Conservation (phyloP, 1,140 invertebrate genomes). For the Ganaspis sp. region DNA sequence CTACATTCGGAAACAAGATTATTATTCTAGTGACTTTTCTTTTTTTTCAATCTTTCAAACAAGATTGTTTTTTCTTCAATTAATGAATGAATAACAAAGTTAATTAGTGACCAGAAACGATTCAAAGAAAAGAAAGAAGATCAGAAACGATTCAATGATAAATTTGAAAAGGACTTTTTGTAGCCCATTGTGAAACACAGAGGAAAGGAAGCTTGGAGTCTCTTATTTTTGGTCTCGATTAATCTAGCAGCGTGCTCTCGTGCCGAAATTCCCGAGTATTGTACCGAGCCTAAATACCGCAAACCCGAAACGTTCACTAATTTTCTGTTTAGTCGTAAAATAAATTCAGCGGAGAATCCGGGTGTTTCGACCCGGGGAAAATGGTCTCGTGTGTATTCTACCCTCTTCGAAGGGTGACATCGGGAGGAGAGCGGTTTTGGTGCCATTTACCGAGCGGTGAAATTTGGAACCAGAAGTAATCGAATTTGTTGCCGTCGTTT, state of each 20-base stretch:
- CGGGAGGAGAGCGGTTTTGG: constrained; percentile 57
- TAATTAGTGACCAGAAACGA: too few species aligned
- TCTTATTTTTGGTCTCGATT: constrained; percentile 47
- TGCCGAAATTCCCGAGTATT: constrained; percentile 36
- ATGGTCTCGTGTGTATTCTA: constrained; percentile 67
- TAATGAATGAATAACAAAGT: too few species aligned
- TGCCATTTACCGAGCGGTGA: constrained; percentile 66
- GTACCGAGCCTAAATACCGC: constrained; percentile 61
- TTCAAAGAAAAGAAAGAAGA: too few species aligned
- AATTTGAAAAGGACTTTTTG: too few species aligned
- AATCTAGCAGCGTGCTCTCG: constrained; percentile 46
- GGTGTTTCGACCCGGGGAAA: constrained; percentile 66
- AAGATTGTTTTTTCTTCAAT: too few species aligned
- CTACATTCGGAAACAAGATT: too few species aligned
- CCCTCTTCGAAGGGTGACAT: constrained; percentile 50
- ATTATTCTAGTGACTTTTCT: too few species aligned
- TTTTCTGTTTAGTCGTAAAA: constrained; percentile 76
- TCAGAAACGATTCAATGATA: too few species aligned
- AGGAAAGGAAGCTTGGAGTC: too few species aligned
- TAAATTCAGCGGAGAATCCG: constrained; percentile 69
- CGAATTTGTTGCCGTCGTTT: constrained; percentile 76
- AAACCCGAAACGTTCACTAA: constrained; percentile 73
- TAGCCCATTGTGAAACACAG: constrained; percentile 34
- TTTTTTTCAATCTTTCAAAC: too few species aligned
- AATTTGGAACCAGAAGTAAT: constrained; percentile 75